Conservation (phyloP, 2,113 vertebrate species). For the Burhinus oedicnemus region DNA sequence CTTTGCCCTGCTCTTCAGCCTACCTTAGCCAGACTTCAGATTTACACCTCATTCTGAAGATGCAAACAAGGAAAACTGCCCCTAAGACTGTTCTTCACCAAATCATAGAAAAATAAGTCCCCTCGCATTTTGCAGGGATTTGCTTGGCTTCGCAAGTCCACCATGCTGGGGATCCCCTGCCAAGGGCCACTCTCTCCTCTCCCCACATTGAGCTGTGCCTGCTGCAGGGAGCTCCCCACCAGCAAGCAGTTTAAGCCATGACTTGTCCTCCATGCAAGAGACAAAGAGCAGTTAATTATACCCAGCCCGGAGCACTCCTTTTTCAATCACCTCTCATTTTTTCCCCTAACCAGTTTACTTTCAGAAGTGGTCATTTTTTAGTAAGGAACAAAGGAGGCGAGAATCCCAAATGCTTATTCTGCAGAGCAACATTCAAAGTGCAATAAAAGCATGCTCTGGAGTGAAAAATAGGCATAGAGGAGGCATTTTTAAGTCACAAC, state of each 20-base stretch:
- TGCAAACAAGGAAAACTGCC: not conserved
- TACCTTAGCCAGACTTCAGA: not conserved
- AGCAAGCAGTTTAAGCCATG: not conserved
- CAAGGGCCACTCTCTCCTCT: not conserved
- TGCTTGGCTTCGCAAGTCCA: not conserved
- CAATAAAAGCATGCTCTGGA: fast-evolving
- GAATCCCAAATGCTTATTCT: not conserved
- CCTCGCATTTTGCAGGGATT: not conserved
- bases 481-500: not conserved
- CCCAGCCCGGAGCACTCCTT: not conserved
- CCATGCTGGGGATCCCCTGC: not conserved
- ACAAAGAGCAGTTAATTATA: slow-evolving; percentile 25
- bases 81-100: not conserved
- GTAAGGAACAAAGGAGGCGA: not conserved
- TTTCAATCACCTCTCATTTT: not conserved
- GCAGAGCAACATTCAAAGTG: fast-evolving
- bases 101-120: not conserved
- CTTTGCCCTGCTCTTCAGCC: not conserved
- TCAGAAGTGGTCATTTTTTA: not conserved
- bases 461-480: fast-evolving
- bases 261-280: not conserved
- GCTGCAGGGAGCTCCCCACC: not conserved
- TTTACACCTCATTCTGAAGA: not conserved
- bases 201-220: not conserved
- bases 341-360: not conserved